These are phyloP conservation scores for Ceratoteleas bidentatus DNA, from an alignment of 1,140 invertebrate genomes.

Conservation along the genomic window DNA sequence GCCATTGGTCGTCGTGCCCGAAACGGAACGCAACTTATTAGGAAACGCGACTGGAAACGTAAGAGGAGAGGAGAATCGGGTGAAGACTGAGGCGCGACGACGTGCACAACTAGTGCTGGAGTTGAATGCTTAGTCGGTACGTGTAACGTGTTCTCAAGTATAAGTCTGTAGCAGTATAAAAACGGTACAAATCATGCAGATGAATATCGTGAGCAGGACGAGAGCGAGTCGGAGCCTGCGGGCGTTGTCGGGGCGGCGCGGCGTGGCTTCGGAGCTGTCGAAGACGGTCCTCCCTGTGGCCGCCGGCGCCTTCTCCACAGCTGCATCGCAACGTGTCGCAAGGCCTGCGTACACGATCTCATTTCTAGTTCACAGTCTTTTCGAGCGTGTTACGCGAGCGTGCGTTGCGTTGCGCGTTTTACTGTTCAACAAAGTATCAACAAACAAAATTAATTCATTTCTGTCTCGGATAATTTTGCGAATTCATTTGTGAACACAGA, in stretches of 20 bases:
- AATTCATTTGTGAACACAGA: no score
- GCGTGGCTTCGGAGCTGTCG: conserved; percentile 74
- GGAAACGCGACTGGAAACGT: no score
- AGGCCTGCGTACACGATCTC: conserved; percentile 43
- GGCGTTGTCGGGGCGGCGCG: conserved; percentile 74
- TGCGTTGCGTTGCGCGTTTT: conserved; percentile 14
- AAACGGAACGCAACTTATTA: no score
- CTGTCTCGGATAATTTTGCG: no score
- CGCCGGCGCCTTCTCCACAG: conserved; percentile 68
- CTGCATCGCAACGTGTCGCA: conserved; percentile 50
- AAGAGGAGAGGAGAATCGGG: no score
- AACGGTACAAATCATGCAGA: conserved; percentile 87
- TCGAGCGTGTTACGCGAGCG: conserved; percentile 22
- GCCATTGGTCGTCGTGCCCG: conserved; percentile 17
- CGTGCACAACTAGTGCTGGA: no score
- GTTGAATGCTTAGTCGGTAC: conserved; percentile 12
- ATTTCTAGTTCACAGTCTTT: conserved; percentile 56
- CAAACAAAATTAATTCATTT: neutral
- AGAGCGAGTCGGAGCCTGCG: conserved; percentile 85
- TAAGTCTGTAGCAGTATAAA: conserved; percentile 87
- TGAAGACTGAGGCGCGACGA: no score
- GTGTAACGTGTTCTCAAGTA: conserved; percentile 77
- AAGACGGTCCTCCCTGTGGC: conserved; percentile 76
- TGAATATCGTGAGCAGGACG: conserved; percentile 86
- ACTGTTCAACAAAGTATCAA: neutral